Evolutionary conservation across 2,888 invertebrate genomes (phyloP).

Genomic region (Hirtodrosophila confusa): DNA sequence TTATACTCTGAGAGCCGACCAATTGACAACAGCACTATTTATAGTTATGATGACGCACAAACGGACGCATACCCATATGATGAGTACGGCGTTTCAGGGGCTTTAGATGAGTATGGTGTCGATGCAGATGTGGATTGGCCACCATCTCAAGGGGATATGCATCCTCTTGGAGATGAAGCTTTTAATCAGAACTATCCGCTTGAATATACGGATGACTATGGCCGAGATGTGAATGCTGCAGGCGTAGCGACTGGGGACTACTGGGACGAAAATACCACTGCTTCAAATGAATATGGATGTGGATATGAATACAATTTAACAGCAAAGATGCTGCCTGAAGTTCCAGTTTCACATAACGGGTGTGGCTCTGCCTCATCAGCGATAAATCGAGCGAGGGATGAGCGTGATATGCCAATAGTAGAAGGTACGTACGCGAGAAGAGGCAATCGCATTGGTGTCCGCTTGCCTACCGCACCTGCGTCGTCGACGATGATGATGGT

Average conservation of each 20-base stretch:
- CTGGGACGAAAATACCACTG: constrained; percentile 46
- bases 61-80: constrained; percentile 31
- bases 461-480: constrained; percentile 72
- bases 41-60: constrained; percentile 52
- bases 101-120: constrained; percentile 3
- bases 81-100: constrained; percentile 25
- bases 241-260: constrained; percentile 30
- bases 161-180: constrained; percentile 11
- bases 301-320: constrained; percentile 18
- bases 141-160: constrained; percentile 1
- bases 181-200: constrained; percentile 36
- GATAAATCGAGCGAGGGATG: not conserved
- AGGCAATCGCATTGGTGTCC: constrained; percentile 65
- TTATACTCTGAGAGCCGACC: constrained; percentile 93
- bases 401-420: constrained; percentile 18
- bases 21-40: constrained; percentile 82
- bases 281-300: constrained; percentile 25
- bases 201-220: constrained; percentile 36
- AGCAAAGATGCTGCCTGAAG: constrained; percentile 74
- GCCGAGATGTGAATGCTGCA: constrained; percentile 5
- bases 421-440: constrained; percentile 76
- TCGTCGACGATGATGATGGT: constrained; percentile 10
- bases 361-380: constrained; percentile 34
- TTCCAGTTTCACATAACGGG: constrained; percentile 71
- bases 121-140: constrained; percentile 25